These are phyloP conservation scores for Meloidogyne hapla DNA, from an alignment of 1,140 invertebrate species.

Conservation along the genomic window DNA sequence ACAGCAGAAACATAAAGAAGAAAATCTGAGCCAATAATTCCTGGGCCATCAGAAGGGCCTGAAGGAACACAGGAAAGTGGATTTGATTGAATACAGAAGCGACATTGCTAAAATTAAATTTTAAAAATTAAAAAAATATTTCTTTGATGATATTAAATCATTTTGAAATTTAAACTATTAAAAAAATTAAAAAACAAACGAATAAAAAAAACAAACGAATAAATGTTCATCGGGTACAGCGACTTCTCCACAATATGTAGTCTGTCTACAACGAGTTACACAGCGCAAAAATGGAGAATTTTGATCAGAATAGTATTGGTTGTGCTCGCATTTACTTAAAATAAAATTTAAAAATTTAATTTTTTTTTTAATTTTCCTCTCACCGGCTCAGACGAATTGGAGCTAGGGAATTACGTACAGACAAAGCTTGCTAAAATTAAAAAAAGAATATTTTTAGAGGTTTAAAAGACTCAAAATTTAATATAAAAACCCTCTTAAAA, in stretches of 20 bases:
- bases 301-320: slow-evolving; percentile 38
- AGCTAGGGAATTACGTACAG: slow-evolving; percentile 38
- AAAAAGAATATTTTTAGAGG: background rate
- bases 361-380: background rate
- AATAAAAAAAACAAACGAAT: slow-evolving; percentile 40
- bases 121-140: slow-evolving; percentile 12
- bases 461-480: background rate
- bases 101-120: slow-evolving; percentile 38
- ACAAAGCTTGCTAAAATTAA: slow-evolving; percentile 23
- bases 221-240: slow-evolving; percentile 54
- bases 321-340: slow-evolving; percentile 39
- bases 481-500: background rate
- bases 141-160: no score
- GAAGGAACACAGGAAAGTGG: slow-evolving; percentile 46
- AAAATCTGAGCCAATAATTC: slow-evolving; percentile 69
- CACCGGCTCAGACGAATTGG: slow-evolving; percentile 39
- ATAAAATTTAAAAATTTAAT: background rate
- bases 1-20: slow-evolving; percentile 93
- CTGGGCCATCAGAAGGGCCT: slow-evolving; percentile 42
- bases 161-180: no score
- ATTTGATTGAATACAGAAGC: slow-evolving; percentile 41
- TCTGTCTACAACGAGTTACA: slow-evolving; percentile 41
- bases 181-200: background rate
- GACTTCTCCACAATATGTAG: slow-evolving; percentile 60
- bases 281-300: slow-evolving; percentile 26